These are phyloP conservation scores for Poeciliopsis gracilis DNA, from an alignment of 2,797 vertebrate genomes.

Conservation along the genomic window DNA sequence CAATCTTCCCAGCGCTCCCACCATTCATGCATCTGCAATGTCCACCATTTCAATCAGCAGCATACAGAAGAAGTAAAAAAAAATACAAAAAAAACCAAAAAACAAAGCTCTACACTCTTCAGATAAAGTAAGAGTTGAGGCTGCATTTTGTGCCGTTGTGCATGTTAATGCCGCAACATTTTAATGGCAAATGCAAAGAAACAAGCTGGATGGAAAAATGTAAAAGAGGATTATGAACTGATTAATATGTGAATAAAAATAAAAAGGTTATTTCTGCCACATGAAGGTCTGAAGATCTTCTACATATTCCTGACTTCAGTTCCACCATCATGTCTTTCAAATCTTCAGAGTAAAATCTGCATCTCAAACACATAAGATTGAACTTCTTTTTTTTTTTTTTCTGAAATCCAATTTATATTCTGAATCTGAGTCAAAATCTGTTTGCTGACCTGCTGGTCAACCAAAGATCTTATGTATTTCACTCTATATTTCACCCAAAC, in stretches of 20 bases:
- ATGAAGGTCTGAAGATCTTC: background rate
- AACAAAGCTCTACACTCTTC: background rate
- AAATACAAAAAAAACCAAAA: no score
- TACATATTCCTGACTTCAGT: background rate
- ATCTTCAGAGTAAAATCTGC: background rate
- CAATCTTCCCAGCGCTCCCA: background rate
- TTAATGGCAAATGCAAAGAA: background rate
- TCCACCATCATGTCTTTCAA: background rate
- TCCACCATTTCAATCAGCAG: background rate
- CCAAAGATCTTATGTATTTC: background rate
- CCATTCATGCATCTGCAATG: background rate
- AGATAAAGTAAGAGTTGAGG: background rate
- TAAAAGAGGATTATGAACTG: background rate
- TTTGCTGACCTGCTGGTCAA: background rate
- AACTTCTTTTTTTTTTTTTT: background rate
- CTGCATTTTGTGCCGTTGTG: no score
- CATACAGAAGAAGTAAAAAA: background rate
- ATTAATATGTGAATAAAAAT: background rate
- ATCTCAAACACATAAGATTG: background rate
- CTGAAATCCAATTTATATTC: background rate
- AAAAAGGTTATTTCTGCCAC: background rate
- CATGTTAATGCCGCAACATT: background rate
- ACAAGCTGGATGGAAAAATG: background rate
- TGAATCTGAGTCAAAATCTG: background rate
- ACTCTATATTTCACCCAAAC: background rate